Evolutionary conservation across 2,888 invertebrate genomes (phyloP).

Genomic region (Gnatocerus cornutus): DNA sequence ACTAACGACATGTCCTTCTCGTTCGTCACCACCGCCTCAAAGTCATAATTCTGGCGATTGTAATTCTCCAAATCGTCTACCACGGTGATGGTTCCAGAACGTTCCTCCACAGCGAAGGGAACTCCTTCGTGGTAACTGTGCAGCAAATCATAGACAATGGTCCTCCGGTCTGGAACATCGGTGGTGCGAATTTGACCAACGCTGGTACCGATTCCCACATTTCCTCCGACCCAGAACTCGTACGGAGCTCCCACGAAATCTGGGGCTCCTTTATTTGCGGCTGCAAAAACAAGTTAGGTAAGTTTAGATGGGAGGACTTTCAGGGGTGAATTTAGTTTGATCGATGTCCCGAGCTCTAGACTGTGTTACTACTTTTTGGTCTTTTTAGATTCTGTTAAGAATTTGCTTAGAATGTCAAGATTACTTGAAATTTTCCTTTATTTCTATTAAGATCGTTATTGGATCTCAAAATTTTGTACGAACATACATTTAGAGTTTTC

Average conservation of each 20-base stretch:
- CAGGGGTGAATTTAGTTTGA: too few relatives aligned
- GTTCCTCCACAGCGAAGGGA: slow-evolving; percentile 93
- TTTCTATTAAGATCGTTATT: too few relatives aligned
- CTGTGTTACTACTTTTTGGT: too few relatives aligned
- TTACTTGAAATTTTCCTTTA: too few relatives aligned
- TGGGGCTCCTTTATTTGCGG: slow-evolving; percentile 75
- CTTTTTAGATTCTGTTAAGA: too few relatives aligned
- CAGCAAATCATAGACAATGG: slow-evolving; percentile 83
- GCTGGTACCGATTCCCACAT: slow-evolving; percentile 88
- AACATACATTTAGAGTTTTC: too few relatives aligned
- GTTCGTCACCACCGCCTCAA: slow-evolving; percentile 86
- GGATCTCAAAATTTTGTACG: too few relatives aligned
- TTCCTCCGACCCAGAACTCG: slow-evolving; percentile 93
- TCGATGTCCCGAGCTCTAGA: too few relatives aligned
- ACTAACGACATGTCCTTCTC: slow-evolving; percentile 79
- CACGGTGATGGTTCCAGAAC: slow-evolving; percentile 90
- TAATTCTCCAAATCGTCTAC: slow-evolving; percentile 83
- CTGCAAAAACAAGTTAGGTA: slow-evolving; percentile 67
- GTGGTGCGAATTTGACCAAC: slow-evolving; percentile 89
- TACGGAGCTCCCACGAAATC: slow-evolving; percentile 90
- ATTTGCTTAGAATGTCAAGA: too few relatives aligned
- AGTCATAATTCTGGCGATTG: slow-evolving; percentile 80
- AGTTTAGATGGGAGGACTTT: too few relatives aligned
- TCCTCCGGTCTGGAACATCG: slow-evolving; percentile 79
- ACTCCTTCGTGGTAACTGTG: slow-evolving; percentile 93